A percentile compares a stretch with the other conserved stretches of the same genome.
These are phyloP conservation scores for Zaprionus vittiger DNA, from an alignment of 1,140 invertebrate genomes.

Conservation along the genomic window DNA sequence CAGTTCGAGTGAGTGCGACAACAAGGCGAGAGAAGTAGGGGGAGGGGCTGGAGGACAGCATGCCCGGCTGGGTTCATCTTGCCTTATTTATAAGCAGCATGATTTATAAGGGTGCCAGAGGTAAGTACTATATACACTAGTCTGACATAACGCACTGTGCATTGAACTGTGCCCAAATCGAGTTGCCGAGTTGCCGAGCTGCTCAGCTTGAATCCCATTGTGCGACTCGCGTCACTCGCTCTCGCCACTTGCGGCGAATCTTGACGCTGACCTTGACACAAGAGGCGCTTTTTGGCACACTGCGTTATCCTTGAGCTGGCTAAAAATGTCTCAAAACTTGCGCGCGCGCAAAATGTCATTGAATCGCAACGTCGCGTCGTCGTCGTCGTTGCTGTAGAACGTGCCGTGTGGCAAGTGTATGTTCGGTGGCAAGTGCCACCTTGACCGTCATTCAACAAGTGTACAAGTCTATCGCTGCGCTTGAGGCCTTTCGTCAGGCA, in stretches of 20 bases:
- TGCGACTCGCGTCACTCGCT: conserved; percentile 6
- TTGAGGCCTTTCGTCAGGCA: conserved; percentile 54
- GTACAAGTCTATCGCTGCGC: conserved; percentile 38
- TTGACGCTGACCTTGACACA: conserved; percentile 69
- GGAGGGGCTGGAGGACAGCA: not conserved
- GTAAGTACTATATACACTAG: conserved; percentile 13
- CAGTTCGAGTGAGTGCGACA: conserved; percentile 9
- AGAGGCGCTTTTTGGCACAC: conserved; percentile 61
- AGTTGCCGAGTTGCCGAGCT: not conserved
- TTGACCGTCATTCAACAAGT: conserved; percentile 67
- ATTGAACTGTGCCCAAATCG: conserved; percentile 50
- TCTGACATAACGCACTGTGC: conserved; percentile 51
- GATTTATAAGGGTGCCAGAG: conserved; percentile 25
- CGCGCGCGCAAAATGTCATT: conserved; percentile 50
- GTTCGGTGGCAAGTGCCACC: conserved; percentile 36
- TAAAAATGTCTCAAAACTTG: conserved; percentile 67
- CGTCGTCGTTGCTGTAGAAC: conserved; percentile 46
- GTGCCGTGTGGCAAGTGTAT: conserved; percentile 60
- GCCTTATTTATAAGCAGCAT: conserved; percentile 34
- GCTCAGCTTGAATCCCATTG: not conserved
- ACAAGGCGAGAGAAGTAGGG: too few relatives aligned
- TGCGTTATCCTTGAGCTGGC: conserved; percentile 63
- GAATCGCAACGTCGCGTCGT: conserved; percentile 26
- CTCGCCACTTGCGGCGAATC: conserved; percentile 52
- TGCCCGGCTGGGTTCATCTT: not conserved